These are phyloP conservation scores for Caenorhabditis sp. DNA, from an alignment of 2,888 invertebrate species.

Conservation along the genomic window DNA sequence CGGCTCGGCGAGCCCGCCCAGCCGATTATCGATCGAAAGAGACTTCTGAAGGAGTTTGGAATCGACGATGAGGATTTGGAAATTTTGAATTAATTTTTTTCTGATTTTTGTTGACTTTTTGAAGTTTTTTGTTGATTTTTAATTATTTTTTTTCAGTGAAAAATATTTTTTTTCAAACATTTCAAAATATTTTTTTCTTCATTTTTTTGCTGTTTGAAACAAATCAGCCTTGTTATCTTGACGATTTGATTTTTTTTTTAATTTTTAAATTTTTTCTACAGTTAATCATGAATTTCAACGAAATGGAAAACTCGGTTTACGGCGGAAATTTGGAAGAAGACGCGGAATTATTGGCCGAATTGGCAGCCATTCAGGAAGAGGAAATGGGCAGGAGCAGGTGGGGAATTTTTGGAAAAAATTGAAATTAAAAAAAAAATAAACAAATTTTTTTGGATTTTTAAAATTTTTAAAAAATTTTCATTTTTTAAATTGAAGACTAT, in stretches of 20 bases:
- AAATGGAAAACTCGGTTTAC: conserved; percentile 68
- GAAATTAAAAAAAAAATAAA: no score
- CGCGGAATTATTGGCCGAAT: conserved; percentile 72
- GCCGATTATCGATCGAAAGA: conserved; percentile 69
- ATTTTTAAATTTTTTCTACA: neutral
- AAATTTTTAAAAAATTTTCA: no score
- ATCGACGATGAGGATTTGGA: conserved; percentile 52
- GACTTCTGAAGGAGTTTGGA: conserved; percentile 68
- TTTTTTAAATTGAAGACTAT: no score
- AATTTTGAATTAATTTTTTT: conserved; percentile 13
- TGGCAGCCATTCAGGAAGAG: conserved; percentile 71
- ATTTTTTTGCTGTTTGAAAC: conserved; percentile 5
- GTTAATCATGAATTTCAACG: conserved; percentile 61
- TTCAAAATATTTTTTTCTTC: conserved; percentile 6
- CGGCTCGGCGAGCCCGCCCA: conserved; percentile 68
- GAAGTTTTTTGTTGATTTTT: conserved; percentile 15
- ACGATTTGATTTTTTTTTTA: conserved; percentile 8
- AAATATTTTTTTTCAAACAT: conserved; percentile 6
- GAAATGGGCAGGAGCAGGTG: conserved; percentile 38
- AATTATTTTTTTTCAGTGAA: conserved; percentile 1
- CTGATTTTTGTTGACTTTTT: conserved; percentile 5
- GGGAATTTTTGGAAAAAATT: no score
- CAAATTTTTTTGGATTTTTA: no score
- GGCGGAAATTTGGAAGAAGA: conserved; percentile 73
- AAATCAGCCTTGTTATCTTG: conserved; percentile 7